Conservation (phyloP, 2,888 invertebrate genomes). For the Drosophila subsilvestris region DNA sequence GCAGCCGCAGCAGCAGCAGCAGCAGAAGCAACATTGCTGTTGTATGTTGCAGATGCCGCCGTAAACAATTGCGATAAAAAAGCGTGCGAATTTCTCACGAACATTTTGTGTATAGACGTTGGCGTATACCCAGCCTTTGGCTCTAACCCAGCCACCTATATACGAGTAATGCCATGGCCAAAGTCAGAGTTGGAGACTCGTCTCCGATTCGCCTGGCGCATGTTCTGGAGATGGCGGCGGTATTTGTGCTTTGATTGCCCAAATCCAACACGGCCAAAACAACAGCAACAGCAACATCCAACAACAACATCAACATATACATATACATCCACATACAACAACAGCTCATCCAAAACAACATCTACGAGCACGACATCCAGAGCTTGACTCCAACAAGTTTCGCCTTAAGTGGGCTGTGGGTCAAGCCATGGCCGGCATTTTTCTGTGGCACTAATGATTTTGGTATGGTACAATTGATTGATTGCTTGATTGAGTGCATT, state of each 20-base stretch:
- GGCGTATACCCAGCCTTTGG: slow-evolving; percentile 31
- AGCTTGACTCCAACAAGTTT: slow-evolving; percentile 30
- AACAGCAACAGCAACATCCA: slow-evolving; percentile 22
- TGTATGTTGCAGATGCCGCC: slow-evolving; percentile 73
- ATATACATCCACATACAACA: neutral
- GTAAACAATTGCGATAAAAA: slow-evolving; percentile 79
- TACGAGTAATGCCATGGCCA: slow-evolving; percentile 36
- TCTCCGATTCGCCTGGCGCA: slow-evolving; percentile 64
- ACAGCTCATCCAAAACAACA: neutral
- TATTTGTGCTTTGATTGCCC: slow-evolving; percentile 75
- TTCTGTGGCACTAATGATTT: slow-evolving; percentile 73
- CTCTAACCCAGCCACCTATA: slow-evolving; percentile 51
- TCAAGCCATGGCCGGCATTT: slow-evolving; percentile 68
- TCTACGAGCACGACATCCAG: slow-evolving; percentile 8
- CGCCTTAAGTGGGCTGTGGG: slow-evolving; percentile 77
- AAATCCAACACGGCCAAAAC: slow-evolving; percentile 58
- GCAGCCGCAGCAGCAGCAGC: slow-evolving; percentile 28
- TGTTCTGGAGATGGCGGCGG: slow-evolving; percentile 68
- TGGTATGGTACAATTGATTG: slow-evolving; percentile 66
- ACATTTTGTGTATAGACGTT: slow-evolving; percentile 61
- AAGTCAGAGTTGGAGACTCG: slow-evolving; percentile 43
- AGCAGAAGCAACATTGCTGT: slow-evolving; percentile 34
- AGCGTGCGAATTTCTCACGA: slow-evolving; percentile 80
- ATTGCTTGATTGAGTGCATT: slow-evolving; percentile 77
- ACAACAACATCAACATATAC: neutral